Conservation (phyloP, 2,888 invertebrate species). For the Campopleginae sp. region DNA sequence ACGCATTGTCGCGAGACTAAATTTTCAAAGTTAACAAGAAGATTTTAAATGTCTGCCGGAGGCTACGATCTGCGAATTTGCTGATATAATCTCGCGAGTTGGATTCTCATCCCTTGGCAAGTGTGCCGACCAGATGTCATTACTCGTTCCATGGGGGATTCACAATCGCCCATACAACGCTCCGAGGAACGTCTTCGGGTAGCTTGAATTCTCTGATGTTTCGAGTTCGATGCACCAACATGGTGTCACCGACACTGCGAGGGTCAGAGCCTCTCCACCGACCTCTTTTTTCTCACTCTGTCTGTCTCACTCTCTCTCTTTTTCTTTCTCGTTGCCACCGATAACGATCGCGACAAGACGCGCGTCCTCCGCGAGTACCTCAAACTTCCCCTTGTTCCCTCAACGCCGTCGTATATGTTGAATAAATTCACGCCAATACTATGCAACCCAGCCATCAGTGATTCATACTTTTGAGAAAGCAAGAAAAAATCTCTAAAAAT, state of each 20-base stretch:
- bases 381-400: constrained; percentile 19
- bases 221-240: constrained; percentile 63
- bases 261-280: constrained; percentile 50
- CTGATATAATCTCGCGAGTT: constrained; percentile 7
- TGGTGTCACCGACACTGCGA: constrained; percentile 63
- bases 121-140: constrained; percentile 75
- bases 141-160: constrained; percentile 68
- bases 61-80: not conserved
- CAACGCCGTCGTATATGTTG: constrained; percentile 17
- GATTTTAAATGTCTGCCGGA: not conserved
- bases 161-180: constrained; percentile 8
- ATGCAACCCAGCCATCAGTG: not conserved
- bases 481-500: not conserved
- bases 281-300: constrained; percentile 27
- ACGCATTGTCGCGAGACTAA: no score
- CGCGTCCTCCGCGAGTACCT: constrained; percentile 27
- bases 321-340: constrained; percentile 1
- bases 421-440: constrained; percentile 18
- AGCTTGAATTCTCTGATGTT: constrained; percentile 44
- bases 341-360: constrained; percentile 21
- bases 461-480: constrained; percentile 7
- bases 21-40: not conserved
- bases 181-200: constrained; percentile 8
- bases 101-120: constrained; percentile 56
- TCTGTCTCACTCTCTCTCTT: not conserved